Conservation (phyloP, 2,113 vertebrate species). For the Anarhynchus alexandrinus region DNA sequence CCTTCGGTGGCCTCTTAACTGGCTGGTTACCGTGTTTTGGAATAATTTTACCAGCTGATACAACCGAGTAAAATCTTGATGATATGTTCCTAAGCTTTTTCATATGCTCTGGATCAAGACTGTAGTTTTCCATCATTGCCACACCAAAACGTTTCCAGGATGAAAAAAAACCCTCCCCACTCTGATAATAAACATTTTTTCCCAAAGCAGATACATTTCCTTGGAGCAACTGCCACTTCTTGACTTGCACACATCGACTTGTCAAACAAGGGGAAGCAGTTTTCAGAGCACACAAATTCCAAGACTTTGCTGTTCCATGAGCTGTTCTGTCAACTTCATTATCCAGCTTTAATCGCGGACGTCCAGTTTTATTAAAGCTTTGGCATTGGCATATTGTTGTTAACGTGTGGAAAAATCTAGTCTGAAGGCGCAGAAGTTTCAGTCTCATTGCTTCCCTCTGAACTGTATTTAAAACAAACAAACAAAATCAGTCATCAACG, state of each 20-base stretch:
- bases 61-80: conserved; percentile 66
- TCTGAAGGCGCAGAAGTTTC: conserved; percentile 51
- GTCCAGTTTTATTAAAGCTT: neutral
- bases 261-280: neutral
- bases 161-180: neutral
- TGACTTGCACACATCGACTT: neutral
- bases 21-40: conserved; percentile 71
- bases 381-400: neutral
- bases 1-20: conserved; percentile 84
- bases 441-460: conserved; percentile 62
- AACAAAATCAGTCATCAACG: neutral
- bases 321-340: neutral
- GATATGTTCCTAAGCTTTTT: conserved; percentile 19
- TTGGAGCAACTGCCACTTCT: neutral
- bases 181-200: neutral
- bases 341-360: neutral
- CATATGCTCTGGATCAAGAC: neutral
- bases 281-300: neutral
- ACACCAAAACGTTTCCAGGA: neutral
- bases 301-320: neutral
- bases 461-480: conserved; percentile 38
- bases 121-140: neutral
- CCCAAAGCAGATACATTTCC: neutral
- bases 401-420: neutral
- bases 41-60: conserved; percentile 62